Percentiles rank a stretch among this genome's conserved stretches.
Evolutionary conservation across 2,888 invertebrate species (phyloP).

Genomic region (Nowickia ferox): DNA sequence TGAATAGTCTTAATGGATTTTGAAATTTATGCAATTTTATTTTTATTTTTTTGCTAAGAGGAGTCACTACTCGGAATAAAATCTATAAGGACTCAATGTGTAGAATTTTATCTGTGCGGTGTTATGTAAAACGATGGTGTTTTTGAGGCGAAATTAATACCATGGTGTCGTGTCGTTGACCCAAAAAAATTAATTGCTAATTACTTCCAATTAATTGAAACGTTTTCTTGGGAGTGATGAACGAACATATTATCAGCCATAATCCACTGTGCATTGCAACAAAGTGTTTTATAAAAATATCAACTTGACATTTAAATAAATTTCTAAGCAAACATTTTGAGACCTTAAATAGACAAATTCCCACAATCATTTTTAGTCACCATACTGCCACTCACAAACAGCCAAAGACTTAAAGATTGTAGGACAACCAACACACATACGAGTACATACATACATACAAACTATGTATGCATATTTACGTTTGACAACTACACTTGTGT

Average conservation of each 20-base stretch:
- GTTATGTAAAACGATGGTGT: constrained; percentile 53
- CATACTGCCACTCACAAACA: constrained; percentile 16
- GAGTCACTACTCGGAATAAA: not conserved
- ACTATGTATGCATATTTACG: not conserved
- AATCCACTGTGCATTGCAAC: not conserved
- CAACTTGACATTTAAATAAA: constrained; percentile 61
- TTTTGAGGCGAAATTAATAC: too few relatives aligned
- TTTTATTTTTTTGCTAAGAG: not conserved
- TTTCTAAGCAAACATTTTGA: constrained; percentile 52
- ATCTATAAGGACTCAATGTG: not conserved
- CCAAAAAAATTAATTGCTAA: too few relatives aligned
- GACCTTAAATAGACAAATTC: constrained; percentile 56
- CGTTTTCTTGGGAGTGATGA: too few relatives aligned
- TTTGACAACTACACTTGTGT: constrained; percentile 27
- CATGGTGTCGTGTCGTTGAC: too few relatives aligned
- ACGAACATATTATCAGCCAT: not conserved
- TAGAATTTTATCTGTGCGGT: constrained; percentile 74
- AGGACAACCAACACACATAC: not conserved
- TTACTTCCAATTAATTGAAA: too few relatives aligned
- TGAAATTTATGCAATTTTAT: not conserved
- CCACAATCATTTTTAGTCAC: constrained; percentile 44
- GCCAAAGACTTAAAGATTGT: constrained; percentile 31
- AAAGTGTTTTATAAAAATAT: constrained; percentile 42
- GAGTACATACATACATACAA: too few relatives aligned
- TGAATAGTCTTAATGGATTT: constrained; percentile 26